Evolutionary conservation across 2,888 invertebrate species (phyloP).

Genomic region (Serripes groenlandicus): DNA sequence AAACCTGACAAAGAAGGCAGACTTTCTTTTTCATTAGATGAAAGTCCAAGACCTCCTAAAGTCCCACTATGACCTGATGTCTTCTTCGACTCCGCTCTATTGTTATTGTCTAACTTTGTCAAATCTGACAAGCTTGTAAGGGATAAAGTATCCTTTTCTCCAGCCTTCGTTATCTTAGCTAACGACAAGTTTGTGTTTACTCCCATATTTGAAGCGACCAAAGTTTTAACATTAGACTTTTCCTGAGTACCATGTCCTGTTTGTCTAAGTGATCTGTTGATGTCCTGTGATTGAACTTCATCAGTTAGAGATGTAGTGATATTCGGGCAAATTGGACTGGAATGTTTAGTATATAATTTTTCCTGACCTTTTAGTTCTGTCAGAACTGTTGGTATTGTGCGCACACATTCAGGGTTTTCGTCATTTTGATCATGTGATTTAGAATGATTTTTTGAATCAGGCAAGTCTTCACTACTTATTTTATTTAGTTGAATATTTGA

Average conservation of each 20-base stretch:
- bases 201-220: not conserved
- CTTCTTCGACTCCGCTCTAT: too few relatives aligned
- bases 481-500: not conserved
- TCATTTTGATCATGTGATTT: too few relatives aligned
- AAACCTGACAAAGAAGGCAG: not conserved
- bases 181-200: not conserved
- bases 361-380: not conserved
- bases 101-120: not conserved
- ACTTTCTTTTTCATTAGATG: not conserved
- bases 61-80: too few relatives aligned
- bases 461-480: too few relatives aligned
- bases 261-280: not conserved
- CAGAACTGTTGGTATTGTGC: not conserved
- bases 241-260: not conserved
- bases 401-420: too few relatives aligned
- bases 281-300: not conserved
- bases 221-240: not conserved
- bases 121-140: conserved; percentile 1
- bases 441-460: too few relatives aligned
- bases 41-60: too few relatives aligned
- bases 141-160: not conserved
- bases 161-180: not conserved
- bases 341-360: not conserved
- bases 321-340: conserved; percentile 4
- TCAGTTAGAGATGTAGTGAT: conserved; percentile 6